Conservation (phyloP, 2,888 invertebrate genomes). For the Shargacucullia verbasci region DNA sequence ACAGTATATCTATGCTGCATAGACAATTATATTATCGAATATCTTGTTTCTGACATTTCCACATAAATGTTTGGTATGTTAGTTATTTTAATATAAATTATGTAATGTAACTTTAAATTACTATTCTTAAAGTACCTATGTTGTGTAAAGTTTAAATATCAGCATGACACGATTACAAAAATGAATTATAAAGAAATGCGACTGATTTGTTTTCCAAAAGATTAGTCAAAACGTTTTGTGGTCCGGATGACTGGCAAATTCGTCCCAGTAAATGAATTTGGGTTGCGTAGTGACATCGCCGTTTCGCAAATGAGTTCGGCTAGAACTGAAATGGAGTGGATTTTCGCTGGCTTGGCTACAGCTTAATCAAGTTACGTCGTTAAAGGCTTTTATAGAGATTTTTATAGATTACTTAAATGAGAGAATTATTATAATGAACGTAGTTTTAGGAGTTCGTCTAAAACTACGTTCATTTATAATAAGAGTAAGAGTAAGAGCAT, state of each 20-base stretch:
- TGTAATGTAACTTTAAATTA: too few species aligned
- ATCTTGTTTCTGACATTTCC: too few species aligned
- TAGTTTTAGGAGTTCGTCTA: neutral
- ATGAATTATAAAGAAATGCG: slow-evolving; percentile 8
- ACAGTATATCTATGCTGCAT: too few species aligned
- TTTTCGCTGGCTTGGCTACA: slow-evolving; percentile 35
- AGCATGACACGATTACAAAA: too few species aligned
- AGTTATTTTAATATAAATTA: too few species aligned
- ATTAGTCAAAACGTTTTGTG: slow-evolving; percentile 42
- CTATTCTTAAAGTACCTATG: too few species aligned
- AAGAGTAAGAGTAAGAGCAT: too few species aligned
- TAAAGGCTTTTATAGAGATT: slow-evolving; percentile 9
- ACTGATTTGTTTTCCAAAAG: slow-evolving; percentile 41
- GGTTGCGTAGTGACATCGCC: slow-evolving; percentile 53
- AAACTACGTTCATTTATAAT: too few species aligned
- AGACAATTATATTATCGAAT: too few species aligned
- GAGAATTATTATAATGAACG: neutral
- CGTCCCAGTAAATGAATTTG: slow-evolving; percentile 49
- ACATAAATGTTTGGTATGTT: too few species aligned
- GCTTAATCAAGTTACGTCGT: slow-evolving; percentile 40
- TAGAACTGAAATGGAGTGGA: slow-evolving; percentile 37
- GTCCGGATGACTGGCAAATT: slow-evolving; percentile 46
- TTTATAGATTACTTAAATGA: neutral
- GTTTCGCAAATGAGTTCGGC: slow-evolving; percentile 48
- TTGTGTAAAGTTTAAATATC: too few species aligned